Conservation (phyloP, 2,888 invertebrate species). For the Acanthosoma haemorrhoidale region DNA sequence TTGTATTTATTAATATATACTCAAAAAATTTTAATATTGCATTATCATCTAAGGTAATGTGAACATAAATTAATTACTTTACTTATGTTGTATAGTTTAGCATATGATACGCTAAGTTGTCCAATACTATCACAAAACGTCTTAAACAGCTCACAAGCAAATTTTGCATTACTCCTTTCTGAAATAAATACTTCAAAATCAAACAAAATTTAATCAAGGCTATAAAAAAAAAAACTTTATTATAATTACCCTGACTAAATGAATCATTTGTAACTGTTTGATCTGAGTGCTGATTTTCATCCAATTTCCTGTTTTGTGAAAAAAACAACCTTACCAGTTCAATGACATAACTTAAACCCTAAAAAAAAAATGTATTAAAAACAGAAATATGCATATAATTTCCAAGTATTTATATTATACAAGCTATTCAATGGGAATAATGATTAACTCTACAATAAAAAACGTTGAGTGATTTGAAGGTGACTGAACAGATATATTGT, state of each 20-base stretch:
- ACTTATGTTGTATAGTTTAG: slow-evolving; percentile 56
- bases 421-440: too few relatives aligned
- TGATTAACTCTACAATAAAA: too few relatives aligned
- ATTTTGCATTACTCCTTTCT: slow-evolving; percentile 50
- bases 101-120: slow-evolving; percentile 62
- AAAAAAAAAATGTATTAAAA: not conserved
- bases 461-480: too few relatives aligned
- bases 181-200: not conserved
- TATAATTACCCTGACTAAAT: not conserved
- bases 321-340: not conserved
- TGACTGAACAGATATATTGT: too few relatives aligned
- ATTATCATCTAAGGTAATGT: too few relatives aligned
- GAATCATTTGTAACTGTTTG: not conserved
- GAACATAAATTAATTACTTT: slow-evolving; percentile 45
- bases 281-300: not conserved
- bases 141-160: slow-evolving; percentile 58
- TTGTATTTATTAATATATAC: too few relatives aligned
- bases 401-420: too few relatives aligned
- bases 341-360: not conserved
- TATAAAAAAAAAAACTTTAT: not conserved
- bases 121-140: slow-evolving; percentile 65
- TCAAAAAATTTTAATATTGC: too few relatives aligned
- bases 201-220: not conserved
- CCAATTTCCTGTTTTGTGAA: not conserved
- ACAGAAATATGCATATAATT: too few relatives aligned